These are phyloP conservation scores for Harmothoe impar DNA, from an alignment of 2,888 invertebrate genomes.

Conservation along the genomic window DNA sequence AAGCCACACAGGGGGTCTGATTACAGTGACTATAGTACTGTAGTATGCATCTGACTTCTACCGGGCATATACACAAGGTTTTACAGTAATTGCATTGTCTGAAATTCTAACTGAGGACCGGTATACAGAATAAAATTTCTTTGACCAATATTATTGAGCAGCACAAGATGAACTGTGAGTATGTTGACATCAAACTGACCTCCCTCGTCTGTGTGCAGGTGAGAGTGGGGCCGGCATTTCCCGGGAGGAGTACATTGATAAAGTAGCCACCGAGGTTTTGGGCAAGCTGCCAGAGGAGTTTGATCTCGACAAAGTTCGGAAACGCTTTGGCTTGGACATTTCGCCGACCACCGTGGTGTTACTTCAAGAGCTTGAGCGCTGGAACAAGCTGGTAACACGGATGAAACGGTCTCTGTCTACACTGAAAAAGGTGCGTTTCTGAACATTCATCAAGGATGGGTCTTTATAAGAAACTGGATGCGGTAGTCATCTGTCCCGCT, in stretches of 20 bases:
- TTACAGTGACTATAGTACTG: too few relatives aligned
- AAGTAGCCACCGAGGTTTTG: slow-evolving; percentile 90
- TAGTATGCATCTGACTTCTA: too few relatives aligned
- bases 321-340: slow-evolving; percentile 90
- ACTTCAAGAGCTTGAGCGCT: slow-evolving; percentile 93
- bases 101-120: too few relatives aligned
- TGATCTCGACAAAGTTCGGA: slow-evolving; percentile 91
- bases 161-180: too few relatives aligned
- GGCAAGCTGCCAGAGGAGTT: slow-evolving; percentile 89
- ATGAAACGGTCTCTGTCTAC: slow-evolving; percentile 89
- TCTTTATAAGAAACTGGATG: too few relatives aligned
- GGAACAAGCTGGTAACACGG: slow-evolving; percentile 89
- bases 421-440: slow-evolving; percentile 84
- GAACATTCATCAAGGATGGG: neutral
- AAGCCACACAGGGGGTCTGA: too few relatives aligned
- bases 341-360: slow-evolving; percentile 93
- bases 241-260: slow-evolving; percentile 93
- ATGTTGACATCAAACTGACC: too few relatives aligned
- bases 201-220: slow-evolving; percentile 85
- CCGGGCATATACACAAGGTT: too few relatives aligned
- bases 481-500: too few relatives aligned
- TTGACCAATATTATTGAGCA: too few relatives aligned
- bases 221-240: slow-evolving; percentile 89
- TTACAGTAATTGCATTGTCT: too few relatives aligned
- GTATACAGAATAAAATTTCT: too few relatives aligned